Base-by-base conservation (phyloP, 2,113 vertebrate species). In the Hippocampus comes region DNA sequence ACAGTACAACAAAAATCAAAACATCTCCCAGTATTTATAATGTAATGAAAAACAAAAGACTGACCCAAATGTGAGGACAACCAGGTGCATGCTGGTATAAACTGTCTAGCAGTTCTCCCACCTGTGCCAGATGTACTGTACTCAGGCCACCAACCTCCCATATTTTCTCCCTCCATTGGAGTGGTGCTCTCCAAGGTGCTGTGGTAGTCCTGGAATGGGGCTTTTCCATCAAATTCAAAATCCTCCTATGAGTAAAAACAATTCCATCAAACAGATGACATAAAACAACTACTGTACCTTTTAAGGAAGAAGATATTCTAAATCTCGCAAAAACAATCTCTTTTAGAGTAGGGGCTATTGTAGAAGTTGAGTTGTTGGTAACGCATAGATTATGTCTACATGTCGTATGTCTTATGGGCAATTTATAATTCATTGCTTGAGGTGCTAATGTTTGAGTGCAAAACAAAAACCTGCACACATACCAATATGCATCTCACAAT, bases 141-240 rank as follows among this genome's bases (percentile, higher is more conserved):
- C 92, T 97, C 94, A 86, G 95, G 94, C 95, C 95, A 96, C 95
- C 95, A 96, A 95, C 95, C 95, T 95, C 95, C 95, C 95, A 96
- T 96, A 80, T 95, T 96, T 90, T 97, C 95, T 78, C 95, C 95
- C 82, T 95, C 95, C 84, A 91, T 86, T 51, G 91, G 91, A 77
- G 92, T 87, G 1, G 90, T 86, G 85, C 89, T 92, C 79, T 92
- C 93, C 5, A 89, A 82, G 63, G 86, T 73, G 73, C 90, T 77
- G 15, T 79, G 89, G 6, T 91, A 78, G 1, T 94, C 92, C 68
- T 91, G 89, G 84, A 94, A 95, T 14, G 85, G 78, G 17, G 75
- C 69, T 67, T 93, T 93, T 2, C 86, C 85, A 51, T 93, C 90
- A 8, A 94, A 94, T 72, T 89, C 93, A 85, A 94, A 95, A 72